phyloP scores from a whole-genome alignment of 1,140 invertebrate genomes.

The Coelopa frigida region DNA sequence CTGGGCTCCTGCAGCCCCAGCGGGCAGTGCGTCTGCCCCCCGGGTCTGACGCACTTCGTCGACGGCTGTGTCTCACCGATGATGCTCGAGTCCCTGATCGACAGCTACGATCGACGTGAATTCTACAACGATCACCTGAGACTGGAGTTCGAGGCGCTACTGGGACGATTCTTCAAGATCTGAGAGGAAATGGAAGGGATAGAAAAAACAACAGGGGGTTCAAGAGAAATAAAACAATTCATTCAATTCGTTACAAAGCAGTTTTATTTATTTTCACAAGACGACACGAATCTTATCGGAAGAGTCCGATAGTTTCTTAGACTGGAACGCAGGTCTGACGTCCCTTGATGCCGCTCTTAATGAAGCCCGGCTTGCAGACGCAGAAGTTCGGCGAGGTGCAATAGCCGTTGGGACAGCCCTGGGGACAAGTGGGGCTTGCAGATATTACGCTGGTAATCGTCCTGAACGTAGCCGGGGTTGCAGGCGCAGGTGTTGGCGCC shows the following conservation, averaged over 20 bases:
- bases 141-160: conserved; percentile 31
- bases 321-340: conserved; percentile 52
- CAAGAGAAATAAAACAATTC: neutral
- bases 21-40: conserved; percentile 24
- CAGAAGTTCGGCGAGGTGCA: conserved; percentile 54
- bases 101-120: conserved; percentile 10
- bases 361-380: conserved; percentile 51
- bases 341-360: conserved; percentile 61
- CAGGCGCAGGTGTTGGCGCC: conserved; percentile 49
- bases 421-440: conserved; percentile 53
- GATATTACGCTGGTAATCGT: conserved; percentile 43
- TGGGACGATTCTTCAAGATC: conserved; percentile 25
- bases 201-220: neutral
- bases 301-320: conserved; percentile 3
- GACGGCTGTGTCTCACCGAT: conserved; percentile 22
- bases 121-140: conserved; percentile 19
- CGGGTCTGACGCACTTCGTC: conserved; percentile 23
- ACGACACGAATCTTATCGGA: no score
- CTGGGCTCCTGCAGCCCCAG: conserved; percentile 20
- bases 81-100: conserved; percentile 11
- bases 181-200: conserved; percentile 1
- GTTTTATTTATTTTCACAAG: conserved; percentile 9
- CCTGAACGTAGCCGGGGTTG: conserved; percentile 46
- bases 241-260: neutral
- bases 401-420: conserved; percentile 55